Base-by-base conservation (phyloP, 2,888 invertebrate species). In the Ptilodon capucinus region DNA sequence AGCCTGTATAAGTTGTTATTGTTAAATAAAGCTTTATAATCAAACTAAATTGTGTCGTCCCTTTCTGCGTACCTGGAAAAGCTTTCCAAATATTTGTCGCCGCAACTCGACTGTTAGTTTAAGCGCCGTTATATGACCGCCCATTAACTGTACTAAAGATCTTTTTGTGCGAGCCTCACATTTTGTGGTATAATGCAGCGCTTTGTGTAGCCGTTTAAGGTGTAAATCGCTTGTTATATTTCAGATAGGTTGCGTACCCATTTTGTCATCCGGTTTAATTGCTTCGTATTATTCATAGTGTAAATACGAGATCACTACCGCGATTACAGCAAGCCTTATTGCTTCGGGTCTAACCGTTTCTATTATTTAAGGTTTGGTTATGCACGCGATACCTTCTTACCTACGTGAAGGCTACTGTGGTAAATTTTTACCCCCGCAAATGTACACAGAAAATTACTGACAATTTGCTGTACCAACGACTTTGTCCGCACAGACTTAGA, bases 111-210 rank as follows among this genome's bases (percentile, higher is more conserved):
- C 74, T 74, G 71, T 71, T 71, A 71, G 68, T 69, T 68, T 69
- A 75, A 80, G 74, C 60, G 74, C 74, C 71, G 61, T 63, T 69
- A 71, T 76, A 78, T 69, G 73, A 66, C 65, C 55, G 51, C 62
- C 67, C 74, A 81, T 82, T 81, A 80, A 76, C 63, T 65, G 64
- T 70, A 69, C 74, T 60, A 46, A 48, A 60, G 63, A 61, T 71
- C 74, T 80, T 82, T 82, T 77, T 76, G 76, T 74, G 65, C 63
- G 55, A 54, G 52, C 57, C 48, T 48, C 42, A 70, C 68, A 68
- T 76, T 77, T 74, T 71, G 70, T 72, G 55, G 64, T 68, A 75
- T 74, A 72, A 76, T 72, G 68, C 65, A 62, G 64, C 65, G 70
- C 72, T 75, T 78, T 75, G 71, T 68, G 57, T 47, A 44, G 43